Percentiles rank a stretch among this genome's conserved stretches.
These are phyloP conservation scores for Anolis carolinensis DNA, from an alignment of 2,113 vertebrate species.

Conservation along the genomic window DNA sequence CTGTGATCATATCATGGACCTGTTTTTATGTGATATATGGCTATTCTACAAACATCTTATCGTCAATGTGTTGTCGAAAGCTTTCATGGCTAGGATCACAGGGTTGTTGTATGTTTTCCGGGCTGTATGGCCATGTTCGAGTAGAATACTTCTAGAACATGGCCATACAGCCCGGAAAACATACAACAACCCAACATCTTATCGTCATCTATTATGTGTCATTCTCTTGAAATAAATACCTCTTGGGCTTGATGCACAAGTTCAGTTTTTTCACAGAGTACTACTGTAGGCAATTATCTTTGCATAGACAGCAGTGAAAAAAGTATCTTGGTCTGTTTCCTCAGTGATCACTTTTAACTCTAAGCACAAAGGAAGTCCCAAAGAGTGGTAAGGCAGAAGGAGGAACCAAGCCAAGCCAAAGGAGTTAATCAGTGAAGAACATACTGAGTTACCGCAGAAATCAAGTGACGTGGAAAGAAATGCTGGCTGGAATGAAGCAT, in stretches of 20 bases:
- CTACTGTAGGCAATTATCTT: conserved; percentile 66
- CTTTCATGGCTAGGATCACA: too few relatives aligned
- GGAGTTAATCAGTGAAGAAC: conserved; percentile 47
- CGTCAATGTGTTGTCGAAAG: too few relatives aligned
- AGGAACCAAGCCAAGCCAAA: conserved; percentile 66
- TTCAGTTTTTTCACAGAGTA: conserved; percentile 38
- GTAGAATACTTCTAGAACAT: too few relatives aligned
- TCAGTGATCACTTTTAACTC: conserved; percentile 62
- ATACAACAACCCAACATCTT: too few relatives aligned
- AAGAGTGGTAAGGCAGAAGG: conserved; percentile 71
- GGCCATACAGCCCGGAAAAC: too few relatives aligned
- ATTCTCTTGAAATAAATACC: conserved; percentile 6
- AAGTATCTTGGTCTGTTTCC: conserved; percentile 71
- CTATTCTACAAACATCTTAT: not conserved
- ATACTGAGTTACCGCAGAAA: conserved; percentile 18
- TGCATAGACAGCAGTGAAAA: conserved; percentile 63
- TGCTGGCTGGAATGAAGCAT: not conserved
- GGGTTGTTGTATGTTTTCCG: too few relatives aligned
- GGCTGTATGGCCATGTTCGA: too few relatives aligned
- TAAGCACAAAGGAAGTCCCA: conserved; percentile 79
- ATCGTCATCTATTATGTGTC: not conserved
- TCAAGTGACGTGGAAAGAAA: conserved; percentile 21
- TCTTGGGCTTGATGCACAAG: conserved; percentile 30
- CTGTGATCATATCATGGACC: not conserved
- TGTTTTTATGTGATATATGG: not conserved